Evolutionary conservation across 2,888 invertebrate genomes (phyloP).

Genomic region (Endomychus coccineus): DNA sequence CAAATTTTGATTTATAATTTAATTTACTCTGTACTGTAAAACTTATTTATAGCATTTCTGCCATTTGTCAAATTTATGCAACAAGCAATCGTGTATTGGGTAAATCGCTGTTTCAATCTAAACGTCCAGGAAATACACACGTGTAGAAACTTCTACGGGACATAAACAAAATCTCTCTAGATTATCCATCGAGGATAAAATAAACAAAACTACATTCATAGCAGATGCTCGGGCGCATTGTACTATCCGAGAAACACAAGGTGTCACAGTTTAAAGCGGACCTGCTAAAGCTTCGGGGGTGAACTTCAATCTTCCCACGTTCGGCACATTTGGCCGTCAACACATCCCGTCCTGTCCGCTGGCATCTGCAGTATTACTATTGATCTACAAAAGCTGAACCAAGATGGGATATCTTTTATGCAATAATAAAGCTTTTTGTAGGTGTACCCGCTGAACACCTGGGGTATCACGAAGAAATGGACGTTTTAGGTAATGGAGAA

Average conservation of each 20-base stretch:
- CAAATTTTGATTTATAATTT: no score
- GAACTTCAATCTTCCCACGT: constrained; percentile 1
- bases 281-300: constrained; percentile 14
- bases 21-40: no score
- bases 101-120: no score
- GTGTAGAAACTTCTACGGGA: no score
- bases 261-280: constrained; percentile 17
- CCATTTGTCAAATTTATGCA: no score
- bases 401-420: constrained; percentile 23
- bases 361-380: constrained; percentile 27
- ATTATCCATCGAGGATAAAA: no score
- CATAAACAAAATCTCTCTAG: no score
- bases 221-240: no score
- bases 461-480: constrained; percentile 17
- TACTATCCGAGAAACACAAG: constrained; percentile 9
- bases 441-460: constrained; percentile 30
- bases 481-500: constrained; percentile 7
- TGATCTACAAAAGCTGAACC: constrained; percentile 26
- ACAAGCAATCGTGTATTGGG: no score
- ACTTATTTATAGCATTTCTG: no score
- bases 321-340: constrained; percentile 14
- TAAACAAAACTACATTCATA: no score
- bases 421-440: constrained; percentile 25
- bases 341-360: constrained; percentile 13
- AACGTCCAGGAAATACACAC: no score